A percentile compares a stretch with the other conserved stretches of the same genome.
phyloP scores from a whole-genome alignment of 2,113 vertebrate species.

The Hippopotamus amphibius region DNA sequence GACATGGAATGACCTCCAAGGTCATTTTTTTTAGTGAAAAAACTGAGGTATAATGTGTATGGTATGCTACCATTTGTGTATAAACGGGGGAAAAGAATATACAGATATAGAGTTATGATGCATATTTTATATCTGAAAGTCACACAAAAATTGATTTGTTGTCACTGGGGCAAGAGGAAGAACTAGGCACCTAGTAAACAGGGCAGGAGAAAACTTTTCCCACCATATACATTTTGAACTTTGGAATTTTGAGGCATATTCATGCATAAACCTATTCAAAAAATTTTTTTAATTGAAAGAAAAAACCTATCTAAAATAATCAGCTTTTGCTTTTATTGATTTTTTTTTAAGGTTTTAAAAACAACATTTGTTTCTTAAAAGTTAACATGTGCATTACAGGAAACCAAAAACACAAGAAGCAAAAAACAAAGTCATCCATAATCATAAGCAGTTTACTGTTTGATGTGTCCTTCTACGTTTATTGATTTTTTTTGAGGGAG shows the following conservation, averaged over 20 bases:
- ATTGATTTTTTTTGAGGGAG: not conserved
- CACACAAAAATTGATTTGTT: not conserved
- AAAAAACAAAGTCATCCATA: not conserved
- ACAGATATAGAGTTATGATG: not conserved
- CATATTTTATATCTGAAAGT: not conserved
- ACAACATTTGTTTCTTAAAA: not conserved
- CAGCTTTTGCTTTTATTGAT: not conserved
- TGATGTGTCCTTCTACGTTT: not conserved
- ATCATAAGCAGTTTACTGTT: not conserved
- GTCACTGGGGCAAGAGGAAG: not conserved
- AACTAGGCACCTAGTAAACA: not conserved
- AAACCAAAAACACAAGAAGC: not conserved
- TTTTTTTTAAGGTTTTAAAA: too few species aligned
- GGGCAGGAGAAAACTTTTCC: not conserved
- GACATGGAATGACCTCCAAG: not conserved
- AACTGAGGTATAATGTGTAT: not conserved
- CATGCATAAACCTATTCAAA: slow-evolving; percentile 25
- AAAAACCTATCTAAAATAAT: not conserved
- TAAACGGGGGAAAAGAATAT: not conserved
- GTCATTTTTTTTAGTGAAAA: not conserved
- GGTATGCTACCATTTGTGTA: not conserved
- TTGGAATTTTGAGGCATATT: not conserved
- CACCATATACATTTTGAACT: not conserved
- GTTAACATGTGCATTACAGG: not conserved
- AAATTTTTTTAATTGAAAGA: not conserved